These are phyloP conservation scores for Cyclophora punctaria DNA, from an alignment of 2,888 invertebrate species.

Conservation along the genomic window DNA sequence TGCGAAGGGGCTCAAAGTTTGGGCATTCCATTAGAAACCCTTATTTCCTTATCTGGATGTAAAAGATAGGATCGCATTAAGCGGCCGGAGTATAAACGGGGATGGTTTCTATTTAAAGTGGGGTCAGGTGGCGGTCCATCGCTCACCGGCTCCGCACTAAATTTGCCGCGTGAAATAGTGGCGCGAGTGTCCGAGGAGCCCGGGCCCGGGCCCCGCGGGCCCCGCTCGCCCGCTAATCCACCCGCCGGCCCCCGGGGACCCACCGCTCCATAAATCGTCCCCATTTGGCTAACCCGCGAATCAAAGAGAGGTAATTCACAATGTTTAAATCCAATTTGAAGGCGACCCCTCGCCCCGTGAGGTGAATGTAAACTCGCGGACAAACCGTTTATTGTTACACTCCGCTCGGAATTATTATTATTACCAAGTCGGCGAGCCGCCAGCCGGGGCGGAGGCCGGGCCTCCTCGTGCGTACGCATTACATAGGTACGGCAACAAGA, in stretches of 20 bases:
- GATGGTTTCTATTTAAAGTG: constrained; percentile 41
- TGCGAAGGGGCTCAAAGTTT: constrained; percentile 14
- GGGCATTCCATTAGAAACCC: constrained; percentile 21
- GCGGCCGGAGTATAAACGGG: constrained; percentile 50
- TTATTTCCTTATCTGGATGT: constrained; percentile 40
- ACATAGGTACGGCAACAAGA: not conserved
- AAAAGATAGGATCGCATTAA: constrained; percentile 64
- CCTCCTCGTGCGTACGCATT: not conserved
- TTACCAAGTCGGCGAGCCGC: not conserved
- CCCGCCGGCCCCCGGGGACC: constrained; percentile 24
- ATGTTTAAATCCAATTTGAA: constrained; percentile 69
- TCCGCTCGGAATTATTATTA: constrained; percentile 18
- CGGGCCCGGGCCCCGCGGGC: constrained; percentile 18
- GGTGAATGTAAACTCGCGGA: constrained; percentile 33
- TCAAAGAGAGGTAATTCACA: constrained; percentile 69
- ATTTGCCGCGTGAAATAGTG: constrained; percentile 41
- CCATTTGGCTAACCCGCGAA: constrained; percentile 68
- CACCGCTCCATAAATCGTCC: constrained; percentile 63
- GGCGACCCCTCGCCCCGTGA: constrained; percentile 29
- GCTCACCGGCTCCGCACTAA: constrained; percentile 39
- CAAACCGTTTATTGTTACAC: constrained; percentile 35
- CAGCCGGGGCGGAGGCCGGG: not conserved
- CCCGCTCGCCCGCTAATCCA: constrained; percentile 4
- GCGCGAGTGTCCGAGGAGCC: not conserved
- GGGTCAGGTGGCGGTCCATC: constrained; percentile 38